A percentile compares a stretch with the other conserved stretches of the same genome.
These are phyloP conservation scores for Galago senegalensis DNA, from an alignment of 2,797 vertebrate species.

Conservation along the genomic window DNA sequence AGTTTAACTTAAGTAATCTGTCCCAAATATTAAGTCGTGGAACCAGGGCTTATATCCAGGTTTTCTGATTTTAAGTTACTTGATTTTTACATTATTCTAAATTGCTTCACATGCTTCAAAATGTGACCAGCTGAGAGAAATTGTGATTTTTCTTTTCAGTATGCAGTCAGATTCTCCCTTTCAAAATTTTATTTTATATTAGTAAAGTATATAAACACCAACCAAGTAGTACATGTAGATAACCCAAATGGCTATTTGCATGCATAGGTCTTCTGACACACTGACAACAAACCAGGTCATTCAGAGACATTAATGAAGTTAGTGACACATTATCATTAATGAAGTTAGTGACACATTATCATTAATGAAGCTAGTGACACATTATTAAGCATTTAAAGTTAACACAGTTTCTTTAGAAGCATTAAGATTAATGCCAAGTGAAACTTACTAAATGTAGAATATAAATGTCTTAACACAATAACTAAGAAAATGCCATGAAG, in stretches of 20 bases:
- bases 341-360: not conserved
- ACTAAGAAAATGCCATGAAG: no score
- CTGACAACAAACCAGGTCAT: not conserved
- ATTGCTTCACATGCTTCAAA: slow-evolving; percentile 7
- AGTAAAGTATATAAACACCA: slow-evolving; percentile 13
- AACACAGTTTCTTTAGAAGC: not conserved
- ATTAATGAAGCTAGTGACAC: not conserved
- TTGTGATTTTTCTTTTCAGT: not conserved
- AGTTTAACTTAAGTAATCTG: not conserved
- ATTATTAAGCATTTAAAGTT: not conserved
- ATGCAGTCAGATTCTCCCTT: not conserved
- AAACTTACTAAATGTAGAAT: no score
- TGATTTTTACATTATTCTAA: slow-evolving; percentile 32
- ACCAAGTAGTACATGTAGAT: not conserved
- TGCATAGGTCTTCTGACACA: not conserved
- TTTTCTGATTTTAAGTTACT: slow-evolving; percentile 21
- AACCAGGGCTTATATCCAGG: not conserved
- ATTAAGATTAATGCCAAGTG: not conserved
- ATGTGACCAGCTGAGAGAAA: not conserved
- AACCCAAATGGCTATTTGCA: slow-evolving; percentile 12
- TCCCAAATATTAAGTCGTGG: not conserved
- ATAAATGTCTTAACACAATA: no score
- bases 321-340: not conserved
- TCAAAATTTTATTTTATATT: slow-evolving; percentile 26
- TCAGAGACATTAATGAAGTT: not conserved